Conservation (phyloP, 2,797 vertebrate genomes). For the Pangasius djambal region DNA sequence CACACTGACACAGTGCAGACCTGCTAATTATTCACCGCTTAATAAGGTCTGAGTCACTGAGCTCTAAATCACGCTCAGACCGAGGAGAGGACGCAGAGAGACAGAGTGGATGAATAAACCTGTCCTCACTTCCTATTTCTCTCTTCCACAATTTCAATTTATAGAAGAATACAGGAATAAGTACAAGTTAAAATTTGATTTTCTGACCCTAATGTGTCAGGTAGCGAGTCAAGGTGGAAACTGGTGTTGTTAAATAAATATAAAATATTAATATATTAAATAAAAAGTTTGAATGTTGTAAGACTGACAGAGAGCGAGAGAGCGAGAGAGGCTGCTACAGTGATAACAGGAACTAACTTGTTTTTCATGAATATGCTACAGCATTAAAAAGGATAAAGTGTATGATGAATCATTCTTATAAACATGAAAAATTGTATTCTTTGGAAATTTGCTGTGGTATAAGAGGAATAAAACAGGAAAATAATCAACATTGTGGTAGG, state of each 20-base stretch:
- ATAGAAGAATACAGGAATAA: not conserved
- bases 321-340: no score
- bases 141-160: not conserved
- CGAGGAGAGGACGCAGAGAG: not conserved
- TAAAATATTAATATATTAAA: no score
- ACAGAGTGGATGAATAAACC: conserved; percentile 9
- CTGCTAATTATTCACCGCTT: conserved; percentile 69
- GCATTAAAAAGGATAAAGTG: not conserved
- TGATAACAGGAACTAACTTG: not conserved
- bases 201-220: not conserved
- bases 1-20: conserved; percentile 33
- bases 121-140: conserved; percentile 12
- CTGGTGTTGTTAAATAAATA: no score
- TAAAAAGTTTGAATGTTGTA: no score
- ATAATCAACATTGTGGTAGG: not conserved
- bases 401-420: not conserved
- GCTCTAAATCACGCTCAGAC: conserved; percentile 70
- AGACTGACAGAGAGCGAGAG: not conserved
- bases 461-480: not conserved
- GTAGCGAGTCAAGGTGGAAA: not conserved
- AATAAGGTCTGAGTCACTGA: conserved; percentile 69
- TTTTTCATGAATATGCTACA: not conserved
- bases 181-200: not conserved
- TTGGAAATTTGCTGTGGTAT: not conserved
- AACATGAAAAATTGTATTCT: not conserved